Base-by-base conservation (phyloP, 1,140 invertebrate species). In the Sesamia nonagrioides region DNA sequence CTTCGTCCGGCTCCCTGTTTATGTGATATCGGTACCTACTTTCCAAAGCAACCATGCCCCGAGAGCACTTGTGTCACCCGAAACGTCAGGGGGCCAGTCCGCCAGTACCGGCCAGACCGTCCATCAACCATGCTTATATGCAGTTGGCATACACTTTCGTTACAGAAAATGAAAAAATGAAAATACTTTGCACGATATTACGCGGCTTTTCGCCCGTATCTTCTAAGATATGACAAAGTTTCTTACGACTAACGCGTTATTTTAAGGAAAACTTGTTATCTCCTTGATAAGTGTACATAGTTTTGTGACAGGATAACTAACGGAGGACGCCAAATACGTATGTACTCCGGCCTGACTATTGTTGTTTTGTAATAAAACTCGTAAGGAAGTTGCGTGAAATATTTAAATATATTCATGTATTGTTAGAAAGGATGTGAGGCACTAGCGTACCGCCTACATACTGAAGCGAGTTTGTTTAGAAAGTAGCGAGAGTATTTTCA, bases 321-420 rank as follows among this genome's bases (percentile, higher is more conserved):
- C 7, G 27, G 56, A 60, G 18, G 11, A 15, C 33, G 56, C 33
- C 56, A 60, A 60, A 60, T 33, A 60, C 35, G 56, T 60, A 60
- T 60, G 56, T 60, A 60, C 56, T 35, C 18, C 5, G 56, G 15
- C 56, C 33, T 60, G 27, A 60, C 56, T 60, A 50, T 60, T 60
- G 27, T 60, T 13, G 11, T 60, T 60, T 60, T 33, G 27, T 60
- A 60, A 60, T 60, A 60, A 60, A 60, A 60, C 56, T 60, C 56
- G 13, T 60, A 35, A 27, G 27, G 33, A 60, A 60, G 21, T 60
- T 60, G 9, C 27, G 56, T 58, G 8, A 58, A 27, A 58, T 58
- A 58, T 58, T 58, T 58, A 60, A 60, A 60, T 60, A 27, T 60
- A 60, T 60, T 60, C 56, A 60, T n/a, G 33, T 27, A 15, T 35